Evolutionary conservation across 1,140 invertebrate species (phyloP), one percentile per base, ranked within the genome.

Genomic region (Cyclargus thomasi): DNA sequence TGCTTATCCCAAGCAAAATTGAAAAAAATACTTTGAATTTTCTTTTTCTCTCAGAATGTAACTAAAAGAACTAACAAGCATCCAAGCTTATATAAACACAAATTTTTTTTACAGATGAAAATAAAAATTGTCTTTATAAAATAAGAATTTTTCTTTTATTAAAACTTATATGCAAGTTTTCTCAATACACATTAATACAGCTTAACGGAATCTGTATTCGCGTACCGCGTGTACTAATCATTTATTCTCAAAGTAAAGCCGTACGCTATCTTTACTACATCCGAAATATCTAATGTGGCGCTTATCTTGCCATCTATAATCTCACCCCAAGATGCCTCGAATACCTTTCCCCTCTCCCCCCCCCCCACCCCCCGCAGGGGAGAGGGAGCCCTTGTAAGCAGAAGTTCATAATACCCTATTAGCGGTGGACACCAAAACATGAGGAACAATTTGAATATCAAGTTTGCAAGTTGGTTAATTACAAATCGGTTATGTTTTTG

Each of bases 301-400:
- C 83, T 90, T 90, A 88, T 88, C 87, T 78, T 87, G 84, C 78
- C 85, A 88, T 86, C 83, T 86, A 80, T 87, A 90, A 88, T 88
- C 85, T 86, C 80, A 75, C 80, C 75, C 79, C 71, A 76, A 79
- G 82, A 78, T 83, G 78, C 77, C 78, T 83, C 79, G 70, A 77
- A 80, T 82, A 74, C 79, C 80, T 79, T 75, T 66, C 75, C 64
- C 23, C 23, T 29, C 23, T 6, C 67, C 67, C 71, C 71, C 65
- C 53, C 70, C 68, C 65, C 69, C 47, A 70, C 64, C 71, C 72
- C 67, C 73, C 76, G 70, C 70, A 63, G 55, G 80, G 76, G 71
- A 67, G 74, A 71, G 75, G 77, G 71, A 72, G 74, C 71, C 71
- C 76, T 75, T n/a, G n/a, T n/a, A n/a, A n/a, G 74, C 66, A 73